Evolutionary conservation across 2,113 vertebrate species (phyloP), one percentile per base, ranked within the genome.

Genomic region (Phaethornis superciliosus): DNA sequence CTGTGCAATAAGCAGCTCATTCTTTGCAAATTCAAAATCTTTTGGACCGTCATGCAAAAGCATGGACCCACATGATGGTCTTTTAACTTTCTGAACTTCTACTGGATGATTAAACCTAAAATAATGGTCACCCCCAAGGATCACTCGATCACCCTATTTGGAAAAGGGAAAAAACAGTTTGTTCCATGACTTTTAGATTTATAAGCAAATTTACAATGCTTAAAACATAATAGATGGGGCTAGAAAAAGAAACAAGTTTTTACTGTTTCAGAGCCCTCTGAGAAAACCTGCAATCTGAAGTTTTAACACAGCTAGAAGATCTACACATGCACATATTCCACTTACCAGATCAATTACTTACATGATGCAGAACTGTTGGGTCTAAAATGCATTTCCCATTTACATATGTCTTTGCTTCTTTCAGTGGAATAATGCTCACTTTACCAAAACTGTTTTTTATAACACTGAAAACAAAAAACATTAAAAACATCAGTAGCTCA

Each of bases 41-140:
- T 99, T 99, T 9, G 98, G 98, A 30, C 98, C 97, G 18, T 99
- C 98, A 6, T 96, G 97, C 60, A 89, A 62, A 55, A 75, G 18
- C 1, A 16, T 81, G 32, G 96, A 97, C 90, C 97, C 98, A 90
- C 96, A 96, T 8, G 98, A 98, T 2, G 94, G 94, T 1, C 90
- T 97, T 93, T 96, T 98, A 59, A 97, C 97, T 91, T 98, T 98
- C 94, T 98, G 98, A 94, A 99, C 99, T 93, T 99, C 99, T 33
- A 97, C 93, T 32, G 99, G 99, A 86, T 99, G 99, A 94, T 99
- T 99, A 94, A 99, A 99, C 74, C 99, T 98, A 95, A 99, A 99
- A 97, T 99, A 99, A 96, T 99, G 99, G 90, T 99, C 98, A 69
- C 99, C 99, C 30, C 99, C 99, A 9, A 99, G 98, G 96, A 99